Evolutionary conservation across 2,888 invertebrate species (phyloP), one percentile per base, ranked within the genome.

Genomic region (Macrophya annulata): DNA sequence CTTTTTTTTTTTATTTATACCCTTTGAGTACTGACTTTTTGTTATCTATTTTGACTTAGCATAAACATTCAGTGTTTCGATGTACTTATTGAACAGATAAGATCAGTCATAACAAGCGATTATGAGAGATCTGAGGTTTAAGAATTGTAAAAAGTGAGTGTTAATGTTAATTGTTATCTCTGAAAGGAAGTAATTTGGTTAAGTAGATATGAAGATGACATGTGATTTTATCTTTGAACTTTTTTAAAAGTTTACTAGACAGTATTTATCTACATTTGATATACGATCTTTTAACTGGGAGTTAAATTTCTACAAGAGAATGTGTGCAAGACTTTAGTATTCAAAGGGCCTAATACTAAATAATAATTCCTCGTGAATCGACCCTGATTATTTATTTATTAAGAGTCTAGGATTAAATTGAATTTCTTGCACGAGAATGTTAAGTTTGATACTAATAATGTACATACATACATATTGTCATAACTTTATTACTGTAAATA

Each of bases 401-500:
- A 76, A 21, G 31, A 76, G 25, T 31, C 12, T 37, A 76, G 31
- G 37, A 51, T 76, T 15, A 51, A 51, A 15, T 51, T 76, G 51
- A 6, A n/a, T 76, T 76, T 17, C 37, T 55, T 77, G 31, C n/a
- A 31, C 31, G 31, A 51, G 37, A 77, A 51, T 77, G 55, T 77
- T 55, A 37, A 51, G 31, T 77, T 77, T 77, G 25, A 77, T 55
- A 77, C 31, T 31, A 77, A 55, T 77, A 51, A 55, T 77, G 55
- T 77, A 77, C 37, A 77, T 55, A 51, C 37, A 37, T 71, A 62
- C 15, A 40, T 40, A 71, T 17, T 72, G n/a, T 72, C 72, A 72
- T 74, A 48, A 25, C 15, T 74, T 45, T 21, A 48, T 25, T 74
- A 74, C 51, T 77, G 77, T 77, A 77, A 77, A 77, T 77, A 77